Conservation (phyloP, 2,888 invertebrate genomes). For the Drosophila colorata region DNA sequence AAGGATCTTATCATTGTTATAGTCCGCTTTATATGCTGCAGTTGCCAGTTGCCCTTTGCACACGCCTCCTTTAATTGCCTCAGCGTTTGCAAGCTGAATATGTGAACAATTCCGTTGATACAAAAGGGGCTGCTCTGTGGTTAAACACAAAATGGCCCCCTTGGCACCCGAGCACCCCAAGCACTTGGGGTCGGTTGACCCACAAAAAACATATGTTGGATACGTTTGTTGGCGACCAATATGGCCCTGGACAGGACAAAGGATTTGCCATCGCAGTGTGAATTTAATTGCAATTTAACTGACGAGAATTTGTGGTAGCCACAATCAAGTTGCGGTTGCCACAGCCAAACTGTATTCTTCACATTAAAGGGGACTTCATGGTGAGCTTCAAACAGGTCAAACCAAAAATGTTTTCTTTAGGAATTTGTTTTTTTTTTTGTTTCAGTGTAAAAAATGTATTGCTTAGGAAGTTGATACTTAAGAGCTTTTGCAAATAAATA, state of each 20-base stretch:
- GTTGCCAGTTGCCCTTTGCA: slow-evolving; percentile 10
- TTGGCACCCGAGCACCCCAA: neutral
- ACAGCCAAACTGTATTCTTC: neutral
- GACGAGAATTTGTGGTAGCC: slow-evolving; percentile 24
- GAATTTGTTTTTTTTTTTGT: too few species aligned
- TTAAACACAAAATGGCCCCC: slow-evolving; percentile 42
- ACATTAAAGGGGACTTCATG: neutral
- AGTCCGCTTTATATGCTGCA: slow-evolving; percentile 1
- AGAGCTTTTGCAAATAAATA: too few species aligned
- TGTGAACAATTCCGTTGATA: slow-evolving; percentile 29
- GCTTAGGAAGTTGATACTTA: too few species aligned
- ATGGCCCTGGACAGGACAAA: slow-evolving; percentile 13
- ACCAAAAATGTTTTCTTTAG: too few species aligned
- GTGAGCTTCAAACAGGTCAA: too few species aligned
- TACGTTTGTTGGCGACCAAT: slow-evolving; percentile 8
- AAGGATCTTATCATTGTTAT: slow-evolving; percentile 59
- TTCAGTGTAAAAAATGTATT: too few species aligned
- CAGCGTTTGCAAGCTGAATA: slow-evolving; percentile 34
- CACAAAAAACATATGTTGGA: slow-evolving; percentile 52
- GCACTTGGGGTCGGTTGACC: slow-evolving; percentile 36
- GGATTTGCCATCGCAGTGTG: slow-evolving; percentile 39
- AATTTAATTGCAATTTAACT: slow-evolving; percentile 69
- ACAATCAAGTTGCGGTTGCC: neutral
- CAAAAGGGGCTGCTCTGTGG: slow-evolving; percentile 46
- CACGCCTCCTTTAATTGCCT: slow-evolving; percentile 33